Evolutionary conservation across 1,140 invertebrate species (phyloP), one percentile per base, ranked within the genome.

Genomic region (Phortica variegata): DNA sequence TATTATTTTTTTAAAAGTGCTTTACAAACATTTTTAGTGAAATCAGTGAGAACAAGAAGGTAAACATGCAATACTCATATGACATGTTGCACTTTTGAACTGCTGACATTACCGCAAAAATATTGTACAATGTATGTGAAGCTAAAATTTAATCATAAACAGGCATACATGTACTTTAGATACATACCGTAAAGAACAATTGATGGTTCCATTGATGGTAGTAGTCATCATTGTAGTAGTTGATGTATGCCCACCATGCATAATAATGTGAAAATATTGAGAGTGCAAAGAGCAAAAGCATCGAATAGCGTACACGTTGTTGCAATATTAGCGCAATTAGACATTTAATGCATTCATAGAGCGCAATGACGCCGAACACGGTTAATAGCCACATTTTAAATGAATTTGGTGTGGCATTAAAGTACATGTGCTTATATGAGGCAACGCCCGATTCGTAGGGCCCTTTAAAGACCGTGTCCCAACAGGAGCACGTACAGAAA

Each of bases 201-300:
- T 91, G 88, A 72, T 88, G 85, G 54, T 86, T 83, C 84, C 85
- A 87, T 59, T 87, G 85, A 8, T 79, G 84, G 73, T 89, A 90
- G 61, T 86, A 90, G 43, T 89, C 87, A 54, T 91, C 89, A 60
- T 92, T 92, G 81, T 87, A 89, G 61, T 91, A 91, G 76, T 89
- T 91, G 46, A 90, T 85, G 55, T 87, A 88, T 16, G 83, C 83
- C 89, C 89, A 92, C 87, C 87, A 90, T 2, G 87, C 84, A 65
- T 91, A 91, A 63, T 91, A 91, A 65, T 92, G 87, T 1, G 89
- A 88, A 68, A 89, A 90, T 43, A 90, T 75, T 17, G 86, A 85
- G 10, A 83, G 78, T 3, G 83, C 55, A 60, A 90, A 89, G 2
- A 91, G 77, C 9, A 85, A 56, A 16, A 87, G 73, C 88, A 91